These are phyloP conservation scores for Xestia ashworthii DNA, from an alignment of 2,888 invertebrate species.

Conservation along the genomic window DNA sequence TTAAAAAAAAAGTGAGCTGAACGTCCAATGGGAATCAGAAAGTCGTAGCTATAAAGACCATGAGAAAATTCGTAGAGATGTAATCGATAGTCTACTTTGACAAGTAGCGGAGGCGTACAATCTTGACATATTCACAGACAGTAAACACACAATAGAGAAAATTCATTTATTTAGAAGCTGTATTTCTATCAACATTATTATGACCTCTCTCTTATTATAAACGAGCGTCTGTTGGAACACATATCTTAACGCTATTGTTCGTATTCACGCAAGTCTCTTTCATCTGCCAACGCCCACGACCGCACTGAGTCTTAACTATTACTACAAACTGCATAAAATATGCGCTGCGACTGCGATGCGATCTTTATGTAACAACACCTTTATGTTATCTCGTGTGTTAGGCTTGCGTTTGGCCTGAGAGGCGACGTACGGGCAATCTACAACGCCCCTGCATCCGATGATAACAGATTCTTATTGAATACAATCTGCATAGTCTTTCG, in stretches of 20 bases:
- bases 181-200: slow-evolving; percentile 52
- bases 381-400: slow-evolving; percentile 56
- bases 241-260: slow-evolving; percentile 54
- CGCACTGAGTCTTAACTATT: slow-evolving; percentile 49
- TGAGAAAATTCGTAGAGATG: slow-evolving; percentile 32
- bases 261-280: slow-evolving; percentile 48
- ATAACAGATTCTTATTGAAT: slow-evolving; percentile 75
- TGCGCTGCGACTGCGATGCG: slow-evolving; percentile 38
- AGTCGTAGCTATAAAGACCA: background rate
- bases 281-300: slow-evolving; percentile 58
- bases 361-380: slow-evolving; percentile 61
- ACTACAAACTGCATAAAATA: slow-evolving; percentile 48
- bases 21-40: background rate
- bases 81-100: slow-evolving; percentile 25
- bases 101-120: slow-evolving; percentile 15
- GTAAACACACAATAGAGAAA: slow-evolving; percentile 44
- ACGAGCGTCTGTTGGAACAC: slow-evolving; percentile 46
- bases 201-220: slow-evolving; percentile 49
- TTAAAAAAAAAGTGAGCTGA: background rate
- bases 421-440: slow-evolving; percentile 63
- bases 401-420: slow-evolving; percentile 31
- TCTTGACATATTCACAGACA: slow-evolving; percentile 21
- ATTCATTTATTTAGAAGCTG: slow-evolving; percentile 43
- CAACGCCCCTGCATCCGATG: slow-evolving; percentile 50
- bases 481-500: slow-evolving; percentile 50